These are phyloP conservation scores for Vanacampus margaritifer DNA, from an alignment of 2,113 vertebrate species.

Conservation along the genomic window DNA sequence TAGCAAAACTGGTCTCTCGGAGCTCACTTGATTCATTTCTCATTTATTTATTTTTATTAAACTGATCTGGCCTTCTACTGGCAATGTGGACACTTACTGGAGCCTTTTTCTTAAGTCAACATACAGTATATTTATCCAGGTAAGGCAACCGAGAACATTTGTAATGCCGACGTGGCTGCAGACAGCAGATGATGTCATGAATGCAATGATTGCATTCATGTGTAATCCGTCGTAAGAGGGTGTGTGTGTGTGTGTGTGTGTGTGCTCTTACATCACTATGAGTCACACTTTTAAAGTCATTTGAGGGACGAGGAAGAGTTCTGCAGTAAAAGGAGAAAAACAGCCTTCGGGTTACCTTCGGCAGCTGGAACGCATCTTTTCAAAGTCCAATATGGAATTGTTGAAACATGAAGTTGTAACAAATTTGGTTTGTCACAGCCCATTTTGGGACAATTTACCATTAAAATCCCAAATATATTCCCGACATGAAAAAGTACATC, in stretches of 20 bases:
- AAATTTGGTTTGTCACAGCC: too few relatives aligned
- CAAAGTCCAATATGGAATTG: slow-evolving; percentile 42
- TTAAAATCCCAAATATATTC: neutral
- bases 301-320: slow-evolving; percentile 47
- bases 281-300: slow-evolving; percentile 31
- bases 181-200: slow-evolving; percentile 39
- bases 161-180: neutral
- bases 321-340: slow-evolving; percentile 48
- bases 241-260: slow-evolving; percentile 5
- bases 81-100: too few relatives aligned
- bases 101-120: too few relatives aligned
- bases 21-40: too few relatives aligned
- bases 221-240: slow-evolving; percentile 35
- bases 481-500: neutral
- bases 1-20: too few relatives aligned
- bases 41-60: too few relatives aligned
- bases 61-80: too few relatives aligned
- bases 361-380: slow-evolving; percentile 56
- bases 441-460: neutral
- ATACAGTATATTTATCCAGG: too few relatives aligned
- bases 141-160: too few relatives aligned
- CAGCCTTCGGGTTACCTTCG: slow-evolving; percentile 54
- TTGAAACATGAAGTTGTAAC: too few relatives aligned
- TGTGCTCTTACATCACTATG: slow-evolving; percentile 24
- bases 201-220: slow-evolving; percentile 11